phyloP scores from a whole-genome alignment of 2,113 vertebrate species.

The Arvicanthis niloticus region DNA sequence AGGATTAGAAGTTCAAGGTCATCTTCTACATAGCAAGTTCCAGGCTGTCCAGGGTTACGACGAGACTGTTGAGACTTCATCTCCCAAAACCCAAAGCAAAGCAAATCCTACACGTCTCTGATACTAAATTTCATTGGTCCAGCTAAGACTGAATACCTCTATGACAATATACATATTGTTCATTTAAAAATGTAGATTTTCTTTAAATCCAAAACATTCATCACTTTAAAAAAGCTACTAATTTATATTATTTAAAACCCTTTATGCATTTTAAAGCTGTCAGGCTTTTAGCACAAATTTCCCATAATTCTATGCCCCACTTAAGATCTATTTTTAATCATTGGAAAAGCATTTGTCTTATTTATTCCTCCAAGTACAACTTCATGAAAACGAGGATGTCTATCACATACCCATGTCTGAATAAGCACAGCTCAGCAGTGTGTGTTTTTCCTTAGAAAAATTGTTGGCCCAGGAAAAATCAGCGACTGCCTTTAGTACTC shows the following conservation, averaged over 20 bases:
- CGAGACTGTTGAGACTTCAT: neutral
- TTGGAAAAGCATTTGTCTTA: neutral
- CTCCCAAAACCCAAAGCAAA: neutral
- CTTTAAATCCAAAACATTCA: neutral
- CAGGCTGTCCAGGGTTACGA: neutral
- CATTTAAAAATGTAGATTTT: neutral
- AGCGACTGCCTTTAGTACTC: neutral
- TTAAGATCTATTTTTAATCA: slow-evolving; percentile 40
- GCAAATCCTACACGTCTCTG: neutral
- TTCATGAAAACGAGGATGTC: neutral
- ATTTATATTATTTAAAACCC: neutral
- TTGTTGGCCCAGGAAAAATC: neutral
- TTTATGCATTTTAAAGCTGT: neutral
- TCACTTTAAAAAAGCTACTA: slow-evolving; percentile 16
- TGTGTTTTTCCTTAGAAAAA: neutral
- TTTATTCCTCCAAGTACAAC: neutral
- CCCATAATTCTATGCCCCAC: slow-evolving; percentile 28
- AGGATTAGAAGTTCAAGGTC: neutral
- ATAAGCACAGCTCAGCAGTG: neutral
- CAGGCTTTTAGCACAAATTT: neutral
- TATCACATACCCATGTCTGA: neutral
- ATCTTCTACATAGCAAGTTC: neutral
- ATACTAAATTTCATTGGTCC: neutral
- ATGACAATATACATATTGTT: neutral
- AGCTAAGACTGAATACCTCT: neutral